A percentile compares a stretch with the other conserved stretches of the same genome.
Evolutionary conservation across 1,140 invertebrate genomes (phyloP).

Genomic region (Neodiprion lecontei): DNA sequence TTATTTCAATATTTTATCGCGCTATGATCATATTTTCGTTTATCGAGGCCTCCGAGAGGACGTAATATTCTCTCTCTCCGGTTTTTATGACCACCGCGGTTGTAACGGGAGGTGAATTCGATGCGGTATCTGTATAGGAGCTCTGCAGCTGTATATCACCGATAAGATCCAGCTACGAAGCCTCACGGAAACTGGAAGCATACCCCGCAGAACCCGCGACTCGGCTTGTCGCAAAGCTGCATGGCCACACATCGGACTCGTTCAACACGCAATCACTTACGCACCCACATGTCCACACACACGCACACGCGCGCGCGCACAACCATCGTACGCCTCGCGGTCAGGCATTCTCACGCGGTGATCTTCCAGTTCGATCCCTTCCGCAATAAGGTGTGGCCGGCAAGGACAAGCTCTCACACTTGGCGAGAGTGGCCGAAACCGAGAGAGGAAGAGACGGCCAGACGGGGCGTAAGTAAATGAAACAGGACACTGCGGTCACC

Average conservation of each 20-base stretch:
- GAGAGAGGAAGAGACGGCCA: background rate
- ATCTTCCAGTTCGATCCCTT: background rate
- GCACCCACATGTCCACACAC: background rate
- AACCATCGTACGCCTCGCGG: background rate
- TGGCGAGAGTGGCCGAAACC: background rate
- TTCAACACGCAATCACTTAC: background rate
- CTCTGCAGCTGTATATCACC: no score
- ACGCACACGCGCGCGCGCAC: no score
- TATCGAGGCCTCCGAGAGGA: background rate
- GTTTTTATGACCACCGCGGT: background rate
- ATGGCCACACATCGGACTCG: background rate
- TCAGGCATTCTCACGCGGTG: background rate
- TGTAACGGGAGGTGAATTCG: no score
- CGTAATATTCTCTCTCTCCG: background rate
- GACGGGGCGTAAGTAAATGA: constrained; percentile 3
- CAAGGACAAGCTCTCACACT: background rate
- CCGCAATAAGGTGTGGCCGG: background rate
- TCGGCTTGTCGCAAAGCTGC: no score
- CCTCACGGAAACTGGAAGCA: no score
- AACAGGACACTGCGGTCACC: background rate
- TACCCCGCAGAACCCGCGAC: no score
- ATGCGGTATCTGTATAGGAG: no score
- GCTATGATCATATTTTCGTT: background rate
- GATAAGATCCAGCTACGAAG: no score
- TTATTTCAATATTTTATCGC: constrained; percentile 3